Percentiles rank a stretch among this genome's conserved stretches.
phyloP scores from a whole-genome alignment of 2,113 vertebrate species.

The Gobiocypris rarus region DNA sequence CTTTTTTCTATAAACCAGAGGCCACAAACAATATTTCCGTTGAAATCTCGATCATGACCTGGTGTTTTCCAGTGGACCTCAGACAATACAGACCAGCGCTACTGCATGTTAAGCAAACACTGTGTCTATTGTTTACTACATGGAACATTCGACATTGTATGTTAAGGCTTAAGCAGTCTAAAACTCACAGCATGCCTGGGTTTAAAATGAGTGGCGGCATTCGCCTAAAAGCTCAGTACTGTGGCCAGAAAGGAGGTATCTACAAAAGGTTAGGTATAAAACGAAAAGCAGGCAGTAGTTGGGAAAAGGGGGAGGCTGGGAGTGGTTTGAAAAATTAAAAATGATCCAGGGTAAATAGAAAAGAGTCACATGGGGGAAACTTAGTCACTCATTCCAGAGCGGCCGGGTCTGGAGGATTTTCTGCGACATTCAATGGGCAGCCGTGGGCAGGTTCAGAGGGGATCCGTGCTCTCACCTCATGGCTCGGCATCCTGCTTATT shows the following conservation, averaged over 20 bases:
- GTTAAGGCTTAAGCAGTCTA: constrained; percentile 17
- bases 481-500: constrained; percentile 99
- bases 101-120: not conserved
- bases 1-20: not conserved
- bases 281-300: constrained; percentile 55
- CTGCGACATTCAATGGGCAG: not conserved
- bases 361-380: not conserved
- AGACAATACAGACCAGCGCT: not conserved
- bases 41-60: not conserved
- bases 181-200: constrained; percentile 22
- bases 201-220: not conserved
- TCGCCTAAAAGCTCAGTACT: constrained; percentile 32
- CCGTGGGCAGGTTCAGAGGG: not conserved
- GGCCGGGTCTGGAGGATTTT: not conserved
- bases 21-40: not conserved
- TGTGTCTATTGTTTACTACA: not conserved
- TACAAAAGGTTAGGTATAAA: constrained; percentile 38
- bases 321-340: not conserved
- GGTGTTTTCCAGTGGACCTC: not conserved
- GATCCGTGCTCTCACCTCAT: constrained; percentile 94
- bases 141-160: not conserved
- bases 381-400: not conserved
- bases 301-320: constrained; percentile 50
- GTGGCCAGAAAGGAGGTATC: constrained; percentile 54
- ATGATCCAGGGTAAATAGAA: not conserved